Conservation (phyloP, 1,140 invertebrate genomes). For the Cherax quadricarinatus region DNA sequence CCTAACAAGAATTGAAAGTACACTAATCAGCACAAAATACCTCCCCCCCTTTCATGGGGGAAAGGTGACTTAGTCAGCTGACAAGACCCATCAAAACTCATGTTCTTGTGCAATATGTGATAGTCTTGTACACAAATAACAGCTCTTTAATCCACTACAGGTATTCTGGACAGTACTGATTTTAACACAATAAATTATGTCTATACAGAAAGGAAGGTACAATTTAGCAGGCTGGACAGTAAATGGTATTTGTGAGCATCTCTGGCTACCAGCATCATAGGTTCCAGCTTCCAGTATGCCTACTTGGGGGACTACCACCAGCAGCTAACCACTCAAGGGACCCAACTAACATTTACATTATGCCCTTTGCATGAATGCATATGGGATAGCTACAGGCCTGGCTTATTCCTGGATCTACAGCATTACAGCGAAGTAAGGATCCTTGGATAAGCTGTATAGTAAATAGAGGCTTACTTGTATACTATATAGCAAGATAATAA, state of each 20-base stretch:
- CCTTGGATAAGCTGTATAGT: not conserved
- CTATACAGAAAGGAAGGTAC: not conserved
- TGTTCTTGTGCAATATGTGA: too few relatives aligned
- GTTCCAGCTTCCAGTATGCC: not conserved
- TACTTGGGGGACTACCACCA: not conserved
- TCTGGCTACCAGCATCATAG: not conserved
- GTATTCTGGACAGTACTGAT: too few relatives aligned
- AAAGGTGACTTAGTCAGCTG: too few relatives aligned
- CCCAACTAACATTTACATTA: not conserved
- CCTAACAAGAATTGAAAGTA: too few relatives aligned
- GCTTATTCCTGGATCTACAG: not conserved
- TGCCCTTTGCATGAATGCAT: not conserved
- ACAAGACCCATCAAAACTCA: too few relatives aligned
- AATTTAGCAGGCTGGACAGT: not conserved
- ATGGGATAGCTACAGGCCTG: not conserved
- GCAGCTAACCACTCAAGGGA: not conserved
- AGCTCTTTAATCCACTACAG: too few relatives aligned
- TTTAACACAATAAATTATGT: too few relatives aligned
- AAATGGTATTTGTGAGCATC: not conserved
- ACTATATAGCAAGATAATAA: not conserved
- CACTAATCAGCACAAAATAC: too few relatives aligned
- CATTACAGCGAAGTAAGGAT: slow-evolving; percentile 18
- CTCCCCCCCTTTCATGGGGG: too few relatives aligned
- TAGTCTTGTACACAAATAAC: too few relatives aligned
- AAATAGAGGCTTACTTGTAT: not conserved